Evolutionary conservation across 2,888 invertebrate species (phyloP).

Genomic region (Troides helena): DNA sequence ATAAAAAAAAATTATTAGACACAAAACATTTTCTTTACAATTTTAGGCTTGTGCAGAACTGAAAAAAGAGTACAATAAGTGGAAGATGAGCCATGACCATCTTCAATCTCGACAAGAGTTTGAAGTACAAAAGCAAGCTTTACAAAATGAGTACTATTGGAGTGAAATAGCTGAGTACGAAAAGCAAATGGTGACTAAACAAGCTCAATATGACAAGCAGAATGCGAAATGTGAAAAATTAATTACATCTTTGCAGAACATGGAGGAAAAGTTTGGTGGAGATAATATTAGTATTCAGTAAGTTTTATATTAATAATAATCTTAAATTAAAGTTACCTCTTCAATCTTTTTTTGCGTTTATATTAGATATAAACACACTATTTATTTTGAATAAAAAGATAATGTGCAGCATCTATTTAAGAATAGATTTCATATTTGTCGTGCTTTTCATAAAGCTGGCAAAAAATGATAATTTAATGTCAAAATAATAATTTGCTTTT

Average conservation of each 20-base stretch:
- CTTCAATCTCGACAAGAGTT: conserved; percentile 78
- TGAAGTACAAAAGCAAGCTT: conserved; percentile 61
- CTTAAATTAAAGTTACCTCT: background rate
- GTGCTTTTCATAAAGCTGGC: too few species aligned
- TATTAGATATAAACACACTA: background rate
- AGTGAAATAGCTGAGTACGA: conserved; percentile 69
- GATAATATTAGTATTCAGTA: conserved; percentile 69
- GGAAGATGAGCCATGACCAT: conserved; percentile 78
- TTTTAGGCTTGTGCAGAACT: conserved; percentile 58
- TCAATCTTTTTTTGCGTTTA: background rate
- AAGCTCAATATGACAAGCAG: conserved; percentile 69
- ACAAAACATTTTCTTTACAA: background rate
- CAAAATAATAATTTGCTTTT: background rate
- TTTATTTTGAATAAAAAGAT: background rate
- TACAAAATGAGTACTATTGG: conserved; percentile 81
- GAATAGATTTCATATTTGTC: too few species aligned
- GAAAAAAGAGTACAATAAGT: conserved; percentile 73
- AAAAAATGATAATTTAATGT: background rate
- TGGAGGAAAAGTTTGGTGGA: conserved; percentile 57
- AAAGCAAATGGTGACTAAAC: conserved; percentile 52
- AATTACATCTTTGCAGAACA: conserved; percentile 53
- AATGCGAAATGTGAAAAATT: conserved; percentile 63
- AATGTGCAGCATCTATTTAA: background rate
- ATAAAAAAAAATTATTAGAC: background rate
- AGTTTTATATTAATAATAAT: conserved; percentile 36